phyloP scores from a whole-genome alignment of 2,113 vertebrate genomes.

The Herpailurus yagouaroundi region DNA sequence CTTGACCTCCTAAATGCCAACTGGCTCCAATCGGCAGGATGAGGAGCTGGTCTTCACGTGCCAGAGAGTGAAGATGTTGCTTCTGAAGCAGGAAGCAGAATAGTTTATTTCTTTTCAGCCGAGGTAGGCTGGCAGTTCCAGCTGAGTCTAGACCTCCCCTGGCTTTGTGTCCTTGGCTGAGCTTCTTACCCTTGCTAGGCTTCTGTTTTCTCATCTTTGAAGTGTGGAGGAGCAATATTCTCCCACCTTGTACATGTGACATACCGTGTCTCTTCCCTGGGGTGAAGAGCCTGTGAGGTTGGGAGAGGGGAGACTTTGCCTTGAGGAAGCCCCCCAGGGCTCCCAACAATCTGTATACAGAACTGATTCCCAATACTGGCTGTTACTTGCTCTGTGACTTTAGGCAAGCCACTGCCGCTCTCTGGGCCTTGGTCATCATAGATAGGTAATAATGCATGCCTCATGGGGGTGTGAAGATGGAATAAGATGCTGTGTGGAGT shows the following conservation, averaged over 20 bases:
- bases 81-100: not conserved
- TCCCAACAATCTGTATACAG: not conserved
- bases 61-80: not conserved
- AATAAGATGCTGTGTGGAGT: not conserved
- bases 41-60: not conserved
- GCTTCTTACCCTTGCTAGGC: not conserved
- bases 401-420: not conserved
- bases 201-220: not conserved
- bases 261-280: not conserved
- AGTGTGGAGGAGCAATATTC: not conserved
- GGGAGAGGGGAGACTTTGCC: not conserved
- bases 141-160: not conserved
- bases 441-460: not conserved
- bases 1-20: not conserved
- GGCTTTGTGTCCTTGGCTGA: not conserved
- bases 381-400: not conserved
- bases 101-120: not conserved
- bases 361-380: not conserved
- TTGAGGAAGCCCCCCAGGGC: not conserved
- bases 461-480: not conserved
- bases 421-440: not conserved
- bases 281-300: not conserved
- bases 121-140: not conserved
- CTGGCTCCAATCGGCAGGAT: not conserved
- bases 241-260: not conserved